Evolutionary conservation across 2,888 invertebrate genomes (phyloP).

Genomic region (Escarpia spicata): DNA sequence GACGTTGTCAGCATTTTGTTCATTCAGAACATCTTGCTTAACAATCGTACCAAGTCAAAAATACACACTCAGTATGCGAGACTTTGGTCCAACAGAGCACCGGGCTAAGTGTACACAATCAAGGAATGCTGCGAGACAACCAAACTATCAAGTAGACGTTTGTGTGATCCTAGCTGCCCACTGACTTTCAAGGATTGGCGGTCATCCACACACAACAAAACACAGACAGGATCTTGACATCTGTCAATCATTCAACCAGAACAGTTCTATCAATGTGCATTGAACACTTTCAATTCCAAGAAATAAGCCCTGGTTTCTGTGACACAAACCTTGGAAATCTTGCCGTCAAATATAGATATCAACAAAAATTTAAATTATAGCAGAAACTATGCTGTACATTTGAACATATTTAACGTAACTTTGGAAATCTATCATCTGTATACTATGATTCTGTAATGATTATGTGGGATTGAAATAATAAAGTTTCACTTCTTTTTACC

Average conservation of each 20-base stretch:
- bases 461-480: too few relatives aligned
- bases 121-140: not conserved
- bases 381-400: not conserved
- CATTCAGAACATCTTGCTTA: not conserved
- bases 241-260: not conserved
- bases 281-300: not conserved
- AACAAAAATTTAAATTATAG: not conserved
- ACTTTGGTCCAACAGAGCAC: constrained; percentile 8
- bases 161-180: not conserved
- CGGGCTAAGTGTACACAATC: not conserved
- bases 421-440: too few relatives aligned
- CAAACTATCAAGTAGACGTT: not conserved
- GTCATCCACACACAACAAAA: not conserved
- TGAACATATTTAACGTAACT: not conserved
- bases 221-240: not conserved
- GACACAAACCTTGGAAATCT: not conserved
- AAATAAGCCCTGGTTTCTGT: not conserved
- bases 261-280: not conserved
- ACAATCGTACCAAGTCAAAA: not conserved
- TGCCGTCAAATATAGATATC: not conserved
- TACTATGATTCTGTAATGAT: not conserved
- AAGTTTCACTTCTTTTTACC: too few relatives aligned
- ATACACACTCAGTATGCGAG: not conserved
- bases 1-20: not conserved
- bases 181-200: not conserved